Evolutionary conservation across 2,888 invertebrate genomes (phyloP), one percentile per base, ranked within the genome.

Genomic region (Flabesymbios commensalis): DNA sequence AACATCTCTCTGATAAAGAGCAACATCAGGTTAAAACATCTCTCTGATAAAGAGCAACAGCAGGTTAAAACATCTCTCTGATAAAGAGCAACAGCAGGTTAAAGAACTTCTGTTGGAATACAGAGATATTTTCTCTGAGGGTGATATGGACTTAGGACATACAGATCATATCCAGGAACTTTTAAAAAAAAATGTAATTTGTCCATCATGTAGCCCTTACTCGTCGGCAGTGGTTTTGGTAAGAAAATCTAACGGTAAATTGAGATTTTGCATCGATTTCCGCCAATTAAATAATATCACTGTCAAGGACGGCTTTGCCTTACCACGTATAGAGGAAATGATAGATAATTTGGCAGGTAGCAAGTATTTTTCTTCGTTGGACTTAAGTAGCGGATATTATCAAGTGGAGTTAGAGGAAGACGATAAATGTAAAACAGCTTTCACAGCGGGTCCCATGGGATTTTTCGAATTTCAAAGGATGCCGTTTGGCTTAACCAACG

Each of bases 261-360:
- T 55, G 4, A 14, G 55, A 43, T 14, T 55, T 7, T 55, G 55
- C 24, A 28, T 55, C n/a, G 55, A 55, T 22, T 55, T 24, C 43
- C 7, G 41, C 5, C 5, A 55, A 43, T 28, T 55, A n/a, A 55
- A 43, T 43, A 5, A 5, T 5, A 5, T 7, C 5, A 43, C 55
- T 7, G 43, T 55, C 26, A 22, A 22, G n/a, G 55, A 55, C 29
- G 7, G 42, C 4, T 28, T 43, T 28, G 28, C 41, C 26, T 24
- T 41, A n/a, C 55, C 41, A 7, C n/a, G 43, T n/a, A n/a, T n/a
- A n/a, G n/a, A n/a, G n/a, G n/a, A n/a, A n/a, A n/a, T n/a, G n/a
- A n/a, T n/a, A n/a, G n/a, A n/a, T n/a, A n/a, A n/a, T n/a, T n/a
- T n/a, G n/a, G n/a, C n/a, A n/a, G n/a, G n/a, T n/a, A n/a, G n/a